These are phyloP conservation scores for Megaptera novaeangliae DNA, from an alignment of 2,113 vertebrate genomes.

Conservation along the genomic window DNA sequence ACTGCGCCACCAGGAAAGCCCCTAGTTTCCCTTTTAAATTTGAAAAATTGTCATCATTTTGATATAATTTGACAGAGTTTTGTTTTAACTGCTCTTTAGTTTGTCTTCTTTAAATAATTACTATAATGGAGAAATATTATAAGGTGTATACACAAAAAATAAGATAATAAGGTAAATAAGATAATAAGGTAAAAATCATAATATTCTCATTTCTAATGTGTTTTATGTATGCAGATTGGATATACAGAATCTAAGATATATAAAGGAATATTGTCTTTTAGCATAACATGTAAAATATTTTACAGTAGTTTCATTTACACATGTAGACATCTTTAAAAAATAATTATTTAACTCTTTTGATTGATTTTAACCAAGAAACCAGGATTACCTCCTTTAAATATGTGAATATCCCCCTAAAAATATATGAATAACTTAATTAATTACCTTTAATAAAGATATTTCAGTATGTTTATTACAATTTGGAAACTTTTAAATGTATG, in stretches of 20 bases:
- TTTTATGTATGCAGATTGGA: neutral
- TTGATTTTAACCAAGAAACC: neutral
- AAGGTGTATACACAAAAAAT: neutral
- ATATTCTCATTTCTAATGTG: neutral
- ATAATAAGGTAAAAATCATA: neutral
- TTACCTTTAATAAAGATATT: conserved; percentile 23
- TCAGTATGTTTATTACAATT: neutral
- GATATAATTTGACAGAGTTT: neutral
- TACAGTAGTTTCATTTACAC: neutral
- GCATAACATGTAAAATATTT: neutral
- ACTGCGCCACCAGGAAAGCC: too few species aligned
- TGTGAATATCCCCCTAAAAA: neutral
- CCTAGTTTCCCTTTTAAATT: neutral
- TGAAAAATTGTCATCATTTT: neutral
- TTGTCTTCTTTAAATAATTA: neutral
- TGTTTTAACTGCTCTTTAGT: neutral
- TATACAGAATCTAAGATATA: neutral
- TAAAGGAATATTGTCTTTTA: neutral
- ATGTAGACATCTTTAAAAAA: neutral
- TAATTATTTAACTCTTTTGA: neutral
- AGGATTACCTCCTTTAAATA: neutral
- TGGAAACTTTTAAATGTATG: neutral
- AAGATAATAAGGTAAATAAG: neutral
- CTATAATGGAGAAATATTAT: neutral
- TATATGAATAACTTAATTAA: neutral